Evolutionary conservation across 2,888 invertebrate genomes (phyloP), one percentile per base, ranked within the genome.

Genomic region (Stenodema calcarata): DNA sequence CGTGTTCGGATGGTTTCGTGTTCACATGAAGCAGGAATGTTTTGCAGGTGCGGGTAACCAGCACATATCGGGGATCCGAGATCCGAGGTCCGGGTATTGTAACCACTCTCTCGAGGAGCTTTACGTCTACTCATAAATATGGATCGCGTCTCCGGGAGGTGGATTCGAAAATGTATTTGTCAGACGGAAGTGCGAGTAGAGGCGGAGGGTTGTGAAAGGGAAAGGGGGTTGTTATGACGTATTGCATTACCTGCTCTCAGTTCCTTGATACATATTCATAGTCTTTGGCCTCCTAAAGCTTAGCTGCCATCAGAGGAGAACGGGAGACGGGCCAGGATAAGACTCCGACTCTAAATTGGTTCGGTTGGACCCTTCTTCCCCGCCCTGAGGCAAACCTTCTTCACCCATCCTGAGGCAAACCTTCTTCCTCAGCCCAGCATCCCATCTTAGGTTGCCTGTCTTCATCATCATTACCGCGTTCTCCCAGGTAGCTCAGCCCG

Each of bases 211-310:
- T 35, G 44, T 9, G 47, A 47, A 42, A 7, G 27, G 12, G 70
- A 28, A 69, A 69, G 12, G 62, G 82, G 62, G 54, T 82, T 82
- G 82, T 82, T 82, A 82, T 82, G 82, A 82, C 82, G 69, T 82
- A 82, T 82, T 82, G 82, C 82, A 82, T 82, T 82, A 82, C 82
- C 82, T 82, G 82, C 82, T 82, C 41, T 82, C 82, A 82, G 70
- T 16, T 54, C 69, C 82, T 41, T 47, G 82, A 82, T 82, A 82
- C 82, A 82, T 82, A 82, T 82, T 82, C 82, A 82, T 82, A 82
- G 82, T 69, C 42, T 41, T 35, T 6, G n/a, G 42, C 14, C 47
- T 44, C 78, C 78, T 78, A 27, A 78, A 78, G 78, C 78, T 78
- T 78, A 78, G 78, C 78, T 44, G 41, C 42, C 78, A 78, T 44